A percentile compares a stretch with the other conserved stretches of the same genome.
phyloP scores from a whole-genome alignment of 2,888 invertebrate genomes.

The Eupithecia dodoneata region DNA sequence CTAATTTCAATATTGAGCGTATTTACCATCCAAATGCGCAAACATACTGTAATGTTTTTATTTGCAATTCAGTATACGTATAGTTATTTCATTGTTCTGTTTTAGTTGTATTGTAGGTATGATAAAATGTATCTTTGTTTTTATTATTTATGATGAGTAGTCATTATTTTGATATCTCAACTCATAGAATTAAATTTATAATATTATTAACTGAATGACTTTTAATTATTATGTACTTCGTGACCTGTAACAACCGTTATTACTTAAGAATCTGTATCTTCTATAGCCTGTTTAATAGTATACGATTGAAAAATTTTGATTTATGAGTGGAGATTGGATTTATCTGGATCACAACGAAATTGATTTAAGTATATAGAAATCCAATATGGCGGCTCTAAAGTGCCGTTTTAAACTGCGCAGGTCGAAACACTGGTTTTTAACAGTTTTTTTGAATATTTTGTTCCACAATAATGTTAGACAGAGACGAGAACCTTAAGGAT shows the following conservation, averaged over 20 bases:
- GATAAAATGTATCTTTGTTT: too few species aligned
- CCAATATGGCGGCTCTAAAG: not conserved
- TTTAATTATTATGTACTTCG: too few species aligned
- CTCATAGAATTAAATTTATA: too few species aligned
- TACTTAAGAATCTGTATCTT: not conserved
- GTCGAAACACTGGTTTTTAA: not conserved
- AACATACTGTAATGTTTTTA: not conserved
- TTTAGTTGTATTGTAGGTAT: too few species aligned
- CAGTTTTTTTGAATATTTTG: slow-evolving; percentile 59
- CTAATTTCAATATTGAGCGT: not conserved
- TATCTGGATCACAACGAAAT: not conserved
- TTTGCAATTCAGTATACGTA: not conserved
- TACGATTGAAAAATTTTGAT: not conserved
- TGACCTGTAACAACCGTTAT: too few species aligned
- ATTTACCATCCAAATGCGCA: not conserved
- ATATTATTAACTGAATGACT: too few species aligned
- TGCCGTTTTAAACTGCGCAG: not conserved
- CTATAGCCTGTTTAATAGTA: not conserved
- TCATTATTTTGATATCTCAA: too few species aligned
- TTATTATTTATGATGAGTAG: too few species aligned
- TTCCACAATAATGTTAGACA: slow-evolving; percentile 79
- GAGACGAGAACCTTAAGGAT: slow-evolving; percentile 92
- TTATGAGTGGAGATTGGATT: not conserved
- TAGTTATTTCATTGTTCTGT: not conserved
- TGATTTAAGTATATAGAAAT: not conserved